A percentile compares a stretch with the other conserved stretches of the same genome.
These are phyloP conservation scores for Echinarachnius parma DNA, from an alignment of 53 echinoderm and acorn worm genomes.

Conservation along the genomic window DNA sequence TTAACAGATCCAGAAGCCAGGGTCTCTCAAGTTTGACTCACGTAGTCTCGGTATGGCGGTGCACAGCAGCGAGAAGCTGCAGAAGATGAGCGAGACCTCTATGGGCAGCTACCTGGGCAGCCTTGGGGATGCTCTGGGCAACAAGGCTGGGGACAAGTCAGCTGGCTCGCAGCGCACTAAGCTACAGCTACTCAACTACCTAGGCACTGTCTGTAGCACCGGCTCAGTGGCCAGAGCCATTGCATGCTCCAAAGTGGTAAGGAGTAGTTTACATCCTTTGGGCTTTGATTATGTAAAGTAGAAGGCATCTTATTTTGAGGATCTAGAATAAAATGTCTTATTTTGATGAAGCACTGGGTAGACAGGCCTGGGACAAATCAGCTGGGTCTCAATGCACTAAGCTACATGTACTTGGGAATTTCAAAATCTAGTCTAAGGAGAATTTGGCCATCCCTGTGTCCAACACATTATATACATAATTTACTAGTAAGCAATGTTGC, in stretches of 20 bases:
- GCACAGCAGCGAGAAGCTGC: slow-evolving; percentile 65
- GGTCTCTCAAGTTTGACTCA: slow-evolving; percentile 71
- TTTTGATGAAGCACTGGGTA: no score
- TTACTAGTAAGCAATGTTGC: no score
- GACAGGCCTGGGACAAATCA: no score
- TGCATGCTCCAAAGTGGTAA: slow-evolving; percentile 79
- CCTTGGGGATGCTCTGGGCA: slow-evolving; percentile 60
- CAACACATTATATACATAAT: no score
- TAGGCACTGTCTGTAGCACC: slow-evolving; percentile 69
- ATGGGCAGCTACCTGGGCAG: slow-evolving; percentile 51
- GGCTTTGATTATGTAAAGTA: no score
- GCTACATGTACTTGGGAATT: no score
- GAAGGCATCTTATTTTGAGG: no score
- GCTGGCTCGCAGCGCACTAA: slow-evolving; percentile 78
- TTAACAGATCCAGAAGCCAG: slow-evolving; percentile 92
- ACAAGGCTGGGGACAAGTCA: slow-evolving; percentile 80
- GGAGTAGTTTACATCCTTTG: not conserved
- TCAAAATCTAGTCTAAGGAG: no score
- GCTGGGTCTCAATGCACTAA: no score
- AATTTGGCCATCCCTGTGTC: no score
- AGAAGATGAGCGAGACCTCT: slow-evolving; percentile 54
- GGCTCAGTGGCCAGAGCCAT: slow-evolving; percentile 47
- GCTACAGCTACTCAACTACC: slow-evolving; percentile 82
- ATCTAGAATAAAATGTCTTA: no score
- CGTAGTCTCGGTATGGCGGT: slow-evolving; percentile 70